Base-by-base conservation (phyloP, 2,113 vertebrate genomes). In the Clarias magur region DNA sequence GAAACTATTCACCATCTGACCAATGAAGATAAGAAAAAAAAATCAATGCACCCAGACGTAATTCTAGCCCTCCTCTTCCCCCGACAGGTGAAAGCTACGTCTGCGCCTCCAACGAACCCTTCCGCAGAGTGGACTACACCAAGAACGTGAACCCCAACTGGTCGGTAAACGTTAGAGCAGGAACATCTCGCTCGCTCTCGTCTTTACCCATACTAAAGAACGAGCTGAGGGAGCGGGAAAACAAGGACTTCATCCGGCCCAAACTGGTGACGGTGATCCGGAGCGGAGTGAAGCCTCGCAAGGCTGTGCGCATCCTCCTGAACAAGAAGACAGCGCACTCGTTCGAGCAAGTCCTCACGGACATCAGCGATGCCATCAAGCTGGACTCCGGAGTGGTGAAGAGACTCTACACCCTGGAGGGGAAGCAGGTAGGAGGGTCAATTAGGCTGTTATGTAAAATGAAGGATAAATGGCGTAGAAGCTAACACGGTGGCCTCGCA, bases 281-380 rank as follows among this genome's bases (percentile, higher is more conserved):
- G 60, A 97, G 98, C 65, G 98, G 98, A 4, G 97, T 98, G 65
- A 99, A 98, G 89, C 98, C 98, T 0, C 96, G 98, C 60, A 99
- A 99, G 92, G 98, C 98, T 0, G 98, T 99, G 25, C 95, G 98
- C 34, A 96, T 99, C 76, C 96, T 99, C 82, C 96, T 99, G 88
- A 99, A 99, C 87, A 99, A 98, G 94, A 99, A 99, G 94, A 99
- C 98, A 0, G 98, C 98, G 0, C 98, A 99, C 93, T 99, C 97
- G 90, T 98, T 99, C 0, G 98, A 99, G 13, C 98, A 99, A 91
- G 98, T 99, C 90, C 93, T 99, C 91, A 98, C 96, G 0, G 98
- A 99, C 91, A 99, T 99, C 95, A 99, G 98, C 0, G 97, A 99
- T 57, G 98, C 98, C 85, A 98, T 99, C 95, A 99, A 99, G 91